Base-by-base conservation (phyloP, 2,888 invertebrate genomes). In the Orgyia antiqua region DNA sequence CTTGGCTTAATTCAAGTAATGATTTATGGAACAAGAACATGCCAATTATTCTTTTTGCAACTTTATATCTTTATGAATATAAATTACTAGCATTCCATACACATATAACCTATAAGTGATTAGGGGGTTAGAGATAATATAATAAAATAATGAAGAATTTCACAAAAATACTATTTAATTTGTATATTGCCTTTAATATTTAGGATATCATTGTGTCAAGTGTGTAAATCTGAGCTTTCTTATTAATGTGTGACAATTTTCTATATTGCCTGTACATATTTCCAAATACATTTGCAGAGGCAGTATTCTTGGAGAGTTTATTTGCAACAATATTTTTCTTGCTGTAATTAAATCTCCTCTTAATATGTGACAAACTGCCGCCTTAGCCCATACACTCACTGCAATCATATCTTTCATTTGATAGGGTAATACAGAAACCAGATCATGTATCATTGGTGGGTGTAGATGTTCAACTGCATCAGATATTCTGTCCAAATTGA, bases 381-480 rank as follows among this genome's bases (percentile, higher is more conserved):
- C 86, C 42, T 87, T 87, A n/a, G 87, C 79, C 86, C 87, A 87
- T 1, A 87, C 83, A 1, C 87, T 80, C 0, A 87, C 80, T 1
- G 82, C 84, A 27, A 87, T 77, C 66, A 79, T 76, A 36, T 87
- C 87, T 23, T 77, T 65, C 68, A 82, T 75, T 45, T 76, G 78
- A 36, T 71, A 65, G 20, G 83, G 83, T 25, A 87, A 52, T n/a
- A 71, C 74, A 6, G 78, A 74, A 1, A 86, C 82, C 6, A 86
- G 59, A 18, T 87, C 83, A 51, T 87, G 84, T 26, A 94, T 89
- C 70, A 91, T 90, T 28, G 92, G 91, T 1, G 92, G 93, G 55
- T 95, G 94, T 28, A 98, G 83, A 73, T 95, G 92, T 34, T 93
- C 91, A 7, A 95, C 88, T 1, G 97, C 97, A 70, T 97, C 96